Conservation (phyloP, 1,140 invertebrate genomes). For the Heliconius hermathena region DNA sequence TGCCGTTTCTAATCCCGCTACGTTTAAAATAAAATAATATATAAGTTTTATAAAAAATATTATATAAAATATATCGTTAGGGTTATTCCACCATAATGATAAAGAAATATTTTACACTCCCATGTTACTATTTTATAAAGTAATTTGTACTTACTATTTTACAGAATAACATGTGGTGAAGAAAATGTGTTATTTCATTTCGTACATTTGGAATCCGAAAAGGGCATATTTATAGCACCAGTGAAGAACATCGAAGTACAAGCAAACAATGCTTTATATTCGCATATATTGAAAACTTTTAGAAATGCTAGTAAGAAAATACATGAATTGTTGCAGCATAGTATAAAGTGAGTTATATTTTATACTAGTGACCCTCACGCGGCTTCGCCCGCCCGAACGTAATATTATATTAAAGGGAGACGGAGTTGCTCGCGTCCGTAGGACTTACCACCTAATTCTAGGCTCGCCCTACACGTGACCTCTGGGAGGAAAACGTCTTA, state of each 20-base stretch:
- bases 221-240: constrained; percentile 85
- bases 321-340: constrained; percentile 87
- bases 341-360: constrained; percentile 81
- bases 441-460: too few relatives aligned
- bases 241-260: constrained; percentile 76
- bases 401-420: too few relatives aligned
- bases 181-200: constrained; percentile 87
- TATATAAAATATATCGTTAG: too few relatives aligned
- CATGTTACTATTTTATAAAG: background rate
- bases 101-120: too few relatives aligned
- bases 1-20: too few relatives aligned
- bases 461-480: too few relatives aligned
- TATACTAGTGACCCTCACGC: background rate
- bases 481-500: too few relatives aligned
- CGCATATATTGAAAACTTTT: constrained; percentile 85
- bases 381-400: too few relatives aligned
- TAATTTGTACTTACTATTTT: constrained; percentile 36
- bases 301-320: constrained; percentile 86
- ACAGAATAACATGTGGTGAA: constrained; percentile 84
- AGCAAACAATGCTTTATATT: constrained; percentile 75
- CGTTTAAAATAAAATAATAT: too few relatives aligned
- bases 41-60: too few relatives aligned
- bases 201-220: constrained; percentile 85
- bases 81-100: too few relatives aligned
- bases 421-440: too few relatives aligned